Conservation (phyloP, 2,113 vertebrate species). For the Struthio camelus region DNA sequence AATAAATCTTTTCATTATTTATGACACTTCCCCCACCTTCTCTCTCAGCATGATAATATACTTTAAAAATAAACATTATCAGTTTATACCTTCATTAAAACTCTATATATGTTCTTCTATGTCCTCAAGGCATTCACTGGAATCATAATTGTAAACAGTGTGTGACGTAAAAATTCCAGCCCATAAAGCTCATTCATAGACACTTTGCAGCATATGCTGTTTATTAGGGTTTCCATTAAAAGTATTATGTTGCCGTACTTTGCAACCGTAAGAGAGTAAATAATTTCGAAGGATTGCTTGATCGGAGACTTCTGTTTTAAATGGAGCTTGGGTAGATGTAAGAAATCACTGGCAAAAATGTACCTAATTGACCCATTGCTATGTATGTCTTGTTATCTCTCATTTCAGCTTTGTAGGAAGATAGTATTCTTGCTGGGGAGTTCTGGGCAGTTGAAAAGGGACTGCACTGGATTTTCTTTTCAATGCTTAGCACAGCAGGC, state of each 20-base stretch:
- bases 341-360: constrained; percentile 64
- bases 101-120: background rate
- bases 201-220: constrained; percentile 63
- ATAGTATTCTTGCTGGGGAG: background rate
- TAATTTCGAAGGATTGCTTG: constrained; percentile 73
- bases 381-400: constrained; percentile 10
- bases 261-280: constrained; percentile 73
- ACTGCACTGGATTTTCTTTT: background rate
- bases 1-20: constrained; percentile 28
- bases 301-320: constrained; percentile 74
- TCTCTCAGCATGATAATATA: constrained; percentile 17
- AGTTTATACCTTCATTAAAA: constrained; percentile 28
- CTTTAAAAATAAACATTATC: constrained; percentile 21
- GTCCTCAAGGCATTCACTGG: constrained; percentile 45
- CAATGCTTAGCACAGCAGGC: background rate
- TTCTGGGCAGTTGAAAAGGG: background rate
- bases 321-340: constrained; percentile 50
- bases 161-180: constrained; percentile 62
- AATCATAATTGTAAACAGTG: constrained; percentile 52
- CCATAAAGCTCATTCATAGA: constrained; percentile 67
- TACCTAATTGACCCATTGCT: constrained; percentile 44
- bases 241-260: constrained; percentile 70
- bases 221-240: constrained; percentile 74
- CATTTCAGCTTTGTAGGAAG: constrained; percentile 45
- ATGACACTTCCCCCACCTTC: background rate